Percentiles rank a stretch among this genome's conserved stretches.
Conservation (phyloP, 2,888 invertebrate genomes). For the Eilema caniola region DNA sequence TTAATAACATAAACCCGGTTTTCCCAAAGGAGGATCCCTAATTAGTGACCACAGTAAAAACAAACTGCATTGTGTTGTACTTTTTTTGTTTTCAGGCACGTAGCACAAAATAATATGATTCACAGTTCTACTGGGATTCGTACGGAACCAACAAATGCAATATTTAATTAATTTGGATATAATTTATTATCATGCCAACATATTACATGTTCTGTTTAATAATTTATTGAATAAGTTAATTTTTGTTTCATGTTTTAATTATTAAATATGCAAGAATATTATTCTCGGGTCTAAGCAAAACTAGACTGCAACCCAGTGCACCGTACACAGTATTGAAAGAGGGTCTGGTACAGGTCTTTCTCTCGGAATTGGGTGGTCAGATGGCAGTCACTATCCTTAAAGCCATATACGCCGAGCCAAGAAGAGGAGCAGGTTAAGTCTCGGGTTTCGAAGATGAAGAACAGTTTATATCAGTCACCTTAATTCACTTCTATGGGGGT, state of each 20-base stretch:
- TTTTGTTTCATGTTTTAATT: not conserved
- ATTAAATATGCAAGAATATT: not conserved
- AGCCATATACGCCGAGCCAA: too few species aligned
- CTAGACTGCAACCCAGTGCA: too few species aligned
- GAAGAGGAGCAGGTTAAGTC: too few species aligned
- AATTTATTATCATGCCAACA: conserved; percentile 51
- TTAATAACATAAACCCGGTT: not conserved
- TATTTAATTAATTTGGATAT: conserved; percentile 56
- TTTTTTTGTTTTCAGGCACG: conserved; percentile 1
- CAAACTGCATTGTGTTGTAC: not conserved
- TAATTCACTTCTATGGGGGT: too few species aligned
- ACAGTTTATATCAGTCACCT: too few species aligned
- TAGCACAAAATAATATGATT: conserved; percentile 43
- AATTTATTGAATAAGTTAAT: not conserved
- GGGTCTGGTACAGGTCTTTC: too few species aligned
- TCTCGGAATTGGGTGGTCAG: not conserved
- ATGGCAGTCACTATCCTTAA: too few species aligned
- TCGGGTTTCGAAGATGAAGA: too few species aligned
- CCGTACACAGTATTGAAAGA: too few species aligned
- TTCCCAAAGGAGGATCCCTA: not conserved
- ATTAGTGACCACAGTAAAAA: not conserved
- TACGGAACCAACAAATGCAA: conserved; percentile 41
- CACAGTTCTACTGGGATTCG: conserved; percentile 33
- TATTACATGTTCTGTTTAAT: not conserved
- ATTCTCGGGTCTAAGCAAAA: not conserved